Evolutionary conservation across 1,140 invertebrate genomes (phyloP).

Genomic region (Drosophila pseudoobscura): DNA sequence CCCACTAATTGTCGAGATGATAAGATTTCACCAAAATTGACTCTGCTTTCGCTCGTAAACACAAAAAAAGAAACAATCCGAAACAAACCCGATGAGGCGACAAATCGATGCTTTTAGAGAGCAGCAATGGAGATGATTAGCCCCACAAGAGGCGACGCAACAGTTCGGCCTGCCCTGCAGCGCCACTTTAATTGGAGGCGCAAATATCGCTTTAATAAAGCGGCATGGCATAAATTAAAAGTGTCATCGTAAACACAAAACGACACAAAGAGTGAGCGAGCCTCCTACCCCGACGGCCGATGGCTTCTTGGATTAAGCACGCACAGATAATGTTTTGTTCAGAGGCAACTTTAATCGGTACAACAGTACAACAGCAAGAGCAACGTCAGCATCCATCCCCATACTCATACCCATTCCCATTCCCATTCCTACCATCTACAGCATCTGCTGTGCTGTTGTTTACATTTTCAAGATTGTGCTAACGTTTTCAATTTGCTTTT

Average conservation of each 20-base stretch:
- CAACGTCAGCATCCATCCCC: too few species aligned
- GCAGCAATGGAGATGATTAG: conserved; percentile 12
- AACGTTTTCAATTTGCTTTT: conserved; percentile 55
- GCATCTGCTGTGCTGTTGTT: conserved; percentile 45
- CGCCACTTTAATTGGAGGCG: conserved; percentile 49
- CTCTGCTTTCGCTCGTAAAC: conserved; percentile 62
- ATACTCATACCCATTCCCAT: not conserved
- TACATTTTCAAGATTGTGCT: conserved; percentile 53
- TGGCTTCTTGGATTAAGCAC: conserved; percentile 50
- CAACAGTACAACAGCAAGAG: conserved; percentile 8
- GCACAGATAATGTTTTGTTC: conserved; percentile 44
- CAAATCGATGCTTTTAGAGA: conserved; percentile 24
- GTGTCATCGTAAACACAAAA: conserved; percentile 60
- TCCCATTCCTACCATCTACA: not conserved
- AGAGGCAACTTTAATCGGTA: conserved; percentile 48
- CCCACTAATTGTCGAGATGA: conserved; percentile 32
- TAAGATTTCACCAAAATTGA: conserved; percentile 68
- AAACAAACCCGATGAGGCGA: conserved; percentile 4
- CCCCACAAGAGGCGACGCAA: conserved; percentile 17
- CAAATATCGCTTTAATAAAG: conserved; percentile 60
- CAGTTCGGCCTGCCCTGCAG: conserved; percentile 12
- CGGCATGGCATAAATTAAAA: conserved; percentile 68
- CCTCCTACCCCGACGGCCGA: conserved; percentile 3
- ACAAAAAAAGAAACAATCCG: conserved; percentile 21
- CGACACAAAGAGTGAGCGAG: conserved; percentile 12